Evolutionary conservation across 1,140 invertebrate genomes (phyloP).

Genomic region (Epicauta chinensis): DNA sequence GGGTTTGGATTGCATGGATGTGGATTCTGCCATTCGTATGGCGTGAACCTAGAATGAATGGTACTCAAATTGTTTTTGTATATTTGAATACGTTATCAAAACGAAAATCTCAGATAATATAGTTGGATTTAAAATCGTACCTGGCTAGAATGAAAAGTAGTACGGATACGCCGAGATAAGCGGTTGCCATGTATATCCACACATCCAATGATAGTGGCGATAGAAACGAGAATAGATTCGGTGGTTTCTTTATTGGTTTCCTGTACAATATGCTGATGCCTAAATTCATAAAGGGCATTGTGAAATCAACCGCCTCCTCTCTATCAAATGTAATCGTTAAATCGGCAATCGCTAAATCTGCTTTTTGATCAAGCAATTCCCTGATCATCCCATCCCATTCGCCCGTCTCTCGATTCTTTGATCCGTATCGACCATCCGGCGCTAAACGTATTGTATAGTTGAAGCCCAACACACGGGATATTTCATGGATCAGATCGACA

Average conservation of each 20-base stretch:
- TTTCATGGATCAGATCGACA: slow-evolving; percentile 81
- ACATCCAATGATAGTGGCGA: slow-evolving; percentile 90
- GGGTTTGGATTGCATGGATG: slow-evolving; percentile 73
- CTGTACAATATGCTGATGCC: slow-evolving; percentile 90
- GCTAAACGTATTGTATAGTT: slow-evolving; percentile 82
- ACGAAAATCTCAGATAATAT: background rate
- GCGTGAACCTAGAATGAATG: slow-evolving; percentile 64
- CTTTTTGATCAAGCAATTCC: slow-evolving; percentile 82
- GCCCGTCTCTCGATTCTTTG: slow-evolving; percentile 39
- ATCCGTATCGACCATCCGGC: slow-evolving; percentile 60
- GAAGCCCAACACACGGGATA: slow-evolving; percentile 81
- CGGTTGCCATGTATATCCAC: slow-evolving; percentile 94
- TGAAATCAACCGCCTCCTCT: slow-evolving; percentile 88
- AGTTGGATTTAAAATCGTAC: slow-evolving; percentile 44
- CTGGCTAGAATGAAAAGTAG: slow-evolving; percentile 89
- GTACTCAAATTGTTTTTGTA: too few relatives aligned
- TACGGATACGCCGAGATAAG: slow-evolving; percentile 87
- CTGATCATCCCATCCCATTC: slow-evolving; percentile 95
- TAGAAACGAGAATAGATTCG: slow-evolving; percentile 88
- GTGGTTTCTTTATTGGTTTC: slow-evolving; percentile 84
- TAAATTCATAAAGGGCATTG: slow-evolving; percentile 93
- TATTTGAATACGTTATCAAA: too few relatives aligned
- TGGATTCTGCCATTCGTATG: slow-evolving; percentile 89
- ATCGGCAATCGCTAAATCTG: slow-evolving; percentile 88
- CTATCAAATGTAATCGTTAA: slow-evolving; percentile 90